These are phyloP conservation scores for Napeogenes sylphis DNA, from an alignment of 2,888 invertebrate species.

Conservation along the genomic window DNA sequence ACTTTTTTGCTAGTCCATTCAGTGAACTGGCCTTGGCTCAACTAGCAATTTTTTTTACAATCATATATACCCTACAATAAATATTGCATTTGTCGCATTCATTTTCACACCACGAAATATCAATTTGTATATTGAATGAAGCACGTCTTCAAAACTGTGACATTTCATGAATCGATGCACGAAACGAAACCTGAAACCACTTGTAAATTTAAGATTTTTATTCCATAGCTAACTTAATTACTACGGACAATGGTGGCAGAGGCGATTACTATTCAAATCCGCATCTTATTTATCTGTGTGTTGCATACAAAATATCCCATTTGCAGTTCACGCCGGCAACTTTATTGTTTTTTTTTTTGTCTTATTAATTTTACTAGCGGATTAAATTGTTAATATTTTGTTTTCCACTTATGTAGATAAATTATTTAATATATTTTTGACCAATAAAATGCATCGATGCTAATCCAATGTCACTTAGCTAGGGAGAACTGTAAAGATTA, in stretches of 20 bases:
- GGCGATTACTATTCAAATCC: constrained; percentile 23
- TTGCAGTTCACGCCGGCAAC: constrained; percentile 52
- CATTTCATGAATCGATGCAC: no score
- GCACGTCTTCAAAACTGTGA: no score
- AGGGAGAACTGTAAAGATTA: constrained; percentile 75
- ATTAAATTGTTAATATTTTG: constrained; percentile 60
- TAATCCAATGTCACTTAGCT: constrained; percentile 69
- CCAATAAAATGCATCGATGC: constrained; percentile 74
- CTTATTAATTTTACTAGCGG: constrained; percentile 50
- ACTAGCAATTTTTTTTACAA: constrained; percentile 14
- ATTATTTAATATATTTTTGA: constrained; percentile 73
- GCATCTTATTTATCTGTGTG: constrained; percentile 36
- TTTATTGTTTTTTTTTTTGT: constrained; percentile 43
- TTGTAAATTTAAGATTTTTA: no score
- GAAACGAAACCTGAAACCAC: no score
- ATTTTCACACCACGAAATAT: neutral
- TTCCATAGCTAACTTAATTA: no score
- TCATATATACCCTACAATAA: constrained; percentile 10
- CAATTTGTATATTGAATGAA: no score
- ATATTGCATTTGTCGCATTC: constrained; percentile 5
- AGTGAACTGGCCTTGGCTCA: constrained; percentile 22
- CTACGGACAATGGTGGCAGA: neutral
- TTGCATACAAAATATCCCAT: constrained; percentile 55
- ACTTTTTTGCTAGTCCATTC: constrained; percentile 11
- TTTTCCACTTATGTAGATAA: constrained; percentile 71